A percentile compares a stretch with the other conserved stretches of the same genome.
Conservation (phyloP, 2,113 vertebrate species). For the Elaphurus davidianus region DNA sequence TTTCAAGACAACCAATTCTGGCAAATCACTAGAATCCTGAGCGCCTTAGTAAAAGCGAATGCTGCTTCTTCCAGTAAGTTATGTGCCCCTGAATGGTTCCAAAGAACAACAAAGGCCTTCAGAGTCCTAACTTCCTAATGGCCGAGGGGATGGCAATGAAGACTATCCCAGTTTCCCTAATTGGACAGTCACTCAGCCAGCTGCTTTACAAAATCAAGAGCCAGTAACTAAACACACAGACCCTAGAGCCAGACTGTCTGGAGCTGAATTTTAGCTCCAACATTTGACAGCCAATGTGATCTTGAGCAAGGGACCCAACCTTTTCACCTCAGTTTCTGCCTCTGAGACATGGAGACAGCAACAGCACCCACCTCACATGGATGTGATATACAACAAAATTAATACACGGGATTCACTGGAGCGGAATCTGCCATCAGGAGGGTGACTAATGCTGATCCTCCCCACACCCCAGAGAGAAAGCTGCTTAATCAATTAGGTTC, state of each 20-base stretch:
- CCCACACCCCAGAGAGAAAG: not conserved
- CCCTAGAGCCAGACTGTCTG: not conserved
- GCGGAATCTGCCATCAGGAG: not conserved
- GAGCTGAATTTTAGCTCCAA: not conserved
- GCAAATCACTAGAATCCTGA: not conserved
- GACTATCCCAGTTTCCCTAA: not conserved
- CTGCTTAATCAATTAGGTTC: not conserved
- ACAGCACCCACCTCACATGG: not conserved
- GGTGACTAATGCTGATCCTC: not conserved
- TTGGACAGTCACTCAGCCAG: not conserved
- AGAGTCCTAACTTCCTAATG: not conserved
- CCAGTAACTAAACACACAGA: not conserved
- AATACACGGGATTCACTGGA: not conserved
- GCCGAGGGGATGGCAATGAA: not conserved
- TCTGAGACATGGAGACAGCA: not conserved
- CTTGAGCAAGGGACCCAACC: not conserved
- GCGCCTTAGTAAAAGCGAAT: not conserved
- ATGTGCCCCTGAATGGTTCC: not conserved
- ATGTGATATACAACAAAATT: not conserved
- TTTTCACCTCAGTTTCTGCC: not conserved
- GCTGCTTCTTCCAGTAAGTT: not conserved
- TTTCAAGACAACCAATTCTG: constrained; percentile 20
- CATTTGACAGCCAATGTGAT: not conserved
- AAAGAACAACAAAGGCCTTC: not conserved
- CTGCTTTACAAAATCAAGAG: not conserved